These are phyloP conservation scores for Formica aserva DNA, from an alignment of 2,888 invertebrate species.

Conservation along the genomic window DNA sequence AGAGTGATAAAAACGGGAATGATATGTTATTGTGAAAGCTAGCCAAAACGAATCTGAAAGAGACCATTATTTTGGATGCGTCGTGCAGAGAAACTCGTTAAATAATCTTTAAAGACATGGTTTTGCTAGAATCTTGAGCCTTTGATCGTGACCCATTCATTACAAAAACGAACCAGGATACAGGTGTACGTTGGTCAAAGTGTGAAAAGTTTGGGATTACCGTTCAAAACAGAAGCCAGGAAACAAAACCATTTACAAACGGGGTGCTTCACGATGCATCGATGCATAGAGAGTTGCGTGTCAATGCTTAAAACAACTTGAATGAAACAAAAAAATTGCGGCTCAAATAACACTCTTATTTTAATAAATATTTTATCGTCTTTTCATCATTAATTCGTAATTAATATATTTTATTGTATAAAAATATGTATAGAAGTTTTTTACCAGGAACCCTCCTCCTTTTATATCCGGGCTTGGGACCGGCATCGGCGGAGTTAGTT, in stretches of 20 bases:
- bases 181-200: conserved; percentile 67
- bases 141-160: conserved; percentile 66
- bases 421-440: background rate
- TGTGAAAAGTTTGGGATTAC: conserved; percentile 22
- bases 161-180: conserved; percentile 66
- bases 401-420: background rate
- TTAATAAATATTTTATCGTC: background rate
- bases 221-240: conserved; percentile 1
- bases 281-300: background rate
- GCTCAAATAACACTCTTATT: background rate
- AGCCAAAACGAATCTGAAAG: background rate
- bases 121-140: conserved; percentile 36
- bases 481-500: background rate
- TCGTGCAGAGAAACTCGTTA: conserved; percentile 50
- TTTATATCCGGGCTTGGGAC: too few relatives aligned
- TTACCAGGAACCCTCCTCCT: too few relatives aligned
- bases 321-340: background rate
- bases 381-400: background rate
- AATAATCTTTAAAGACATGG: conserved; percentile 68
- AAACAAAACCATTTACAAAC: conserved; percentile 12
- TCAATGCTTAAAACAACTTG: conserved; percentile 13
- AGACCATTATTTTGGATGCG: background rate
- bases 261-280: background rate
- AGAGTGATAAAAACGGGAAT: background rate
- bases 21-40: background rate